Evolutionary conservation across 92 coral and sea anemone genomes (phyloP).

Genomic region (Epizoanthus ramosus): DNA sequence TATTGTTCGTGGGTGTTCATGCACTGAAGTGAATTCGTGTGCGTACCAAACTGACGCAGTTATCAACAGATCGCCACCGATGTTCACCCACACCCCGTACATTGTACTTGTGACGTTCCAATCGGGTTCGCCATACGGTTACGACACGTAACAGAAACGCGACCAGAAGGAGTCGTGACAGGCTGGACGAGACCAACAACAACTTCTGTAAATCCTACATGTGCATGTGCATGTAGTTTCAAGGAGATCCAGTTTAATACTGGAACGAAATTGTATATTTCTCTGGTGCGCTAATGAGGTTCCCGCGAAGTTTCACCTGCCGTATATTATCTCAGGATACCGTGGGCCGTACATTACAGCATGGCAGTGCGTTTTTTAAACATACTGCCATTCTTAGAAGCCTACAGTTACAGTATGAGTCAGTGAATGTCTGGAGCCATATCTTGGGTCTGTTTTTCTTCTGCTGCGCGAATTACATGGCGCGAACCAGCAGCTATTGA

Average conservation of each 20-base stretch:
- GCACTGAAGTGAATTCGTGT: not conserved
- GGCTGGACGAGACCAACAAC: too few relatives aligned
- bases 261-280: too few relatives aligned
- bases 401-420: constrained; percentile 78
- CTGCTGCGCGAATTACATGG: constrained; percentile 50
- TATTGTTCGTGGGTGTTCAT: constrained; percentile 4
- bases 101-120: too few relatives aligned
- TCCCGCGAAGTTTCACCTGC: constrained; percentile 82
- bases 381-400: constrained; percentile 26
- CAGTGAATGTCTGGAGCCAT: constrained; percentile 93
- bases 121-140: not conserved
- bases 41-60: not conserved
- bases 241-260: too few relatives aligned
- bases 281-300: constrained; percentile 62
- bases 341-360: constrained; percentile 78
- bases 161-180: too few relatives aligned
- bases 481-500: constrained; percentile 63
- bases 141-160: too few relatives aligned
- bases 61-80: not conserved
- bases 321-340: constrained; percentile 86
- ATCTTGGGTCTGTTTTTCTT: constrained; percentile 66
- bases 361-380: constrained; percentile 55
- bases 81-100: too few relatives aligned
- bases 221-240: too few relatives aligned
- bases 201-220: too few relatives aligned